Base-by-base conservation (phyloP, 2,888 invertebrate species). In the Germaria angustata region DNA sequence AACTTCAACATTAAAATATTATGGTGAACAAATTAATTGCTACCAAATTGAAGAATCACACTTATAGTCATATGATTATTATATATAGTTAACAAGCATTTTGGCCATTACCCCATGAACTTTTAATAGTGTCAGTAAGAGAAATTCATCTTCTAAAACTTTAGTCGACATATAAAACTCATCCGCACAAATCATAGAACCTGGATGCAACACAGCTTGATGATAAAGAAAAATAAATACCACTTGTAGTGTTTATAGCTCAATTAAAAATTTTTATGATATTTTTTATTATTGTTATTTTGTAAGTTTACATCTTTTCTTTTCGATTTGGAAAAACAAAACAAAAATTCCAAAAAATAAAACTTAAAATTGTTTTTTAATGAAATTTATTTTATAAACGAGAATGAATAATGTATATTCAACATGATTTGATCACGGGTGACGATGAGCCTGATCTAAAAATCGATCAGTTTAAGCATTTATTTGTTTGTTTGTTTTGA, bases 401-500 rank as follows among this genome's bases (percentile, higher is more conserved):
- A 7, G 49, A 36, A 66, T 22, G 17, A 39, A 41, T 13, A 9
- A 66, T 57, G 7, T 22, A 46, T 15, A 71, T 17, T 57, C 11
- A 71, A 72, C 20, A 39, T 72, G 59, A 61, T 51, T 51, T 61
- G 36, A 51, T 61, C 39, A 39, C 9, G 34, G 22, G 20, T 49
- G 28, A 49, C 39, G 11, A 49, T 59, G 11, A 66, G 24, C 8
- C 13, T 13, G 4, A 32, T 63, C 13, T 20, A 73, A 63, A 7
- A 28, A 51, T 28, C 24, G 8, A 69, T 75, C 63, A 69, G 65
- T 75, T 49, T 55, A 20, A 55, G 7, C 32, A 49, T 55, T 69
- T 39, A 57, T 69, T 69, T 75, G 80, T 61, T 69, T 75, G 80
- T 61, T 63, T 75, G 80, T 75, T 75, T 63, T 75, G 80, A 80